These are phyloP conservation scores for Lepidocolaptes lacrymiger DNA, from an alignment of 2,797 vertebrate species.

Conservation along the genomic window DNA sequence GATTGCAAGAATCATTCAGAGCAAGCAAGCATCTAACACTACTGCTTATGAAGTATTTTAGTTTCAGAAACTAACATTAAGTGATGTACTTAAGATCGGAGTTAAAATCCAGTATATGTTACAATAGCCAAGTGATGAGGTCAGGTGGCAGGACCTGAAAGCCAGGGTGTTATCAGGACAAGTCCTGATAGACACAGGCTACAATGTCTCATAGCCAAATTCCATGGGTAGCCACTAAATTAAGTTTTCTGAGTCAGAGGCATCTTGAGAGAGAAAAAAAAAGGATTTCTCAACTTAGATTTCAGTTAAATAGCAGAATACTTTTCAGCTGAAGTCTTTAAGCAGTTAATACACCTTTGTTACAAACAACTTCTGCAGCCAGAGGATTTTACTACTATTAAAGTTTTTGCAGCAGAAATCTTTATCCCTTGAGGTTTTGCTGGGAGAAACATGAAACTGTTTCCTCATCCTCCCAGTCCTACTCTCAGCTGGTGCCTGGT, in stretches of 20 bases:
- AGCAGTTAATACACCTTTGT: neutral
- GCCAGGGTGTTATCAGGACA: neutral
- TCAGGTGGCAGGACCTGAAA: conserved; percentile 2
- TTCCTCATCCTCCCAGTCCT: conserved; percentile 39
- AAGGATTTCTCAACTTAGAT: neutral
- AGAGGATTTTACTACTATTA: conserved; percentile 50
- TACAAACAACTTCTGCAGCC: conserved; percentile 60
- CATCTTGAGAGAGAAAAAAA: neutral
- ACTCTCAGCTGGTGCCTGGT: conserved; percentile 42
- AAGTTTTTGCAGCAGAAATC: conserved; percentile 47
- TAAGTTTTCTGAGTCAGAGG: neutral
- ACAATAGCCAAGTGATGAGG: conserved; percentile 11
- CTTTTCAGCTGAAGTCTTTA: conserved; percentile 11
- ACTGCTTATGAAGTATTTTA: neutral
- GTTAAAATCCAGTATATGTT: neutral
- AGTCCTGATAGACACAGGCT: neutral
- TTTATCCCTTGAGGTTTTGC: conserved; percentile 37
- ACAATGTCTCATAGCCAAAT: neutral
- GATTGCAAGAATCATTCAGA: neutral
- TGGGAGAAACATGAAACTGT: conserved; percentile 59
- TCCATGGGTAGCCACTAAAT: neutral
- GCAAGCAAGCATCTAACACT: neutral
- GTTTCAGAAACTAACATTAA: neutral
- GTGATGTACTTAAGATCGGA: neutral
- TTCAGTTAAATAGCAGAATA: neutral